Evolutionary conservation across 2,888 invertebrate genomes (phyloP).

Genomic region (Anaspis maculata): DNA sequence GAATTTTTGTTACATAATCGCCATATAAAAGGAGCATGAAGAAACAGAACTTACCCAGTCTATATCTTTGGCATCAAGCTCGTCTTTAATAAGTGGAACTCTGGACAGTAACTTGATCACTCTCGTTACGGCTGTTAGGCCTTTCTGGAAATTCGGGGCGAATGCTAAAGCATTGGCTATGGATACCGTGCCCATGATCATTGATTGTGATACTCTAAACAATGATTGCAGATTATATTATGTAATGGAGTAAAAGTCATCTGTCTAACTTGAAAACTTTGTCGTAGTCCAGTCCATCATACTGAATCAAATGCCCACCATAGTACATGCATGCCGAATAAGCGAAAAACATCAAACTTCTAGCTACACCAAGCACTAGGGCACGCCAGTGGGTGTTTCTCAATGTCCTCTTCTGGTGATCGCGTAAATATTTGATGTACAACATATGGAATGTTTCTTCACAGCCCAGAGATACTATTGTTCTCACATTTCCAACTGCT

Average conservation of each 20-base stretch:
- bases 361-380: constrained; percentile 61
- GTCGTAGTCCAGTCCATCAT: constrained; percentile 48
- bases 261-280: constrained; percentile 67
- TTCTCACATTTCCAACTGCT: constrained; percentile 68
- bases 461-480: constrained; percentile 64
- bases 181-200: constrained; percentile 62
- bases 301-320: constrained; percentile 59
- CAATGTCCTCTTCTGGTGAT: constrained; percentile 52
- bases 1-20: too few relatives aligned
- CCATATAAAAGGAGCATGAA: too few relatives aligned
- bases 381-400: constrained; percentile 58
- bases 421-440: constrained; percentile 53
- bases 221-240: too few relatives aligned
- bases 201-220: constrained; percentile 60
- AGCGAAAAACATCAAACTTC: constrained; percentile 64
- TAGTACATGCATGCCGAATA: constrained; percentile 66
- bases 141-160: constrained; percentile 76
- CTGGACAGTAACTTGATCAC: constrained; percentile 57
- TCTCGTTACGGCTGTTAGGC: constrained; percentile 60
- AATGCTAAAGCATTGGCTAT: constrained; percentile 61
- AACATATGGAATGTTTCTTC: constrained; percentile 59
- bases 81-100: constrained; percentile 49
- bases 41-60: constrained; percentile 37
- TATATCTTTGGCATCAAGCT: constrained; percentile 23
- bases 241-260: too few relatives aligned